These are phyloP conservation scores for Tor tambroides DNA, from an alignment of 2,113 vertebrate genomes.

Conservation along the genomic window DNA sequence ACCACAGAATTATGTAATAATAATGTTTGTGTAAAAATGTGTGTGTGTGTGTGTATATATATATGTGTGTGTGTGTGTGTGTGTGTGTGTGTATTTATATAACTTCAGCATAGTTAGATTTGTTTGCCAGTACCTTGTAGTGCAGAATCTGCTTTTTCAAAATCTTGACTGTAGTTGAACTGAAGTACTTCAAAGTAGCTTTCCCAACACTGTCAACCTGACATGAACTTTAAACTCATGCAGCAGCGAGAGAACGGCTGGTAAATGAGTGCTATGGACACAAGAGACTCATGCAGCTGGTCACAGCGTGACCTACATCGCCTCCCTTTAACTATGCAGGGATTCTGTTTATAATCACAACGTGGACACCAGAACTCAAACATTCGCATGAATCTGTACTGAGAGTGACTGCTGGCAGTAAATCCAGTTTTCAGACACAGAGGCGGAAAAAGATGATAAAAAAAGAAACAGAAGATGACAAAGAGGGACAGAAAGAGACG, in stretches of 20 bases:
- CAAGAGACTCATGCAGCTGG: slow-evolving; percentile 2
- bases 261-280: neutral
- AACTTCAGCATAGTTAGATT: too few relatives aligned
- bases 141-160: neutral
- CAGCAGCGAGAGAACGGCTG: neutral
- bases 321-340: slow-evolving; percentile 4
- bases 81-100: too few relatives aligned
- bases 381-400: neutral
- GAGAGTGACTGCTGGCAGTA: neutral
- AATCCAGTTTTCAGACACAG: slow-evolving; percentile 12
- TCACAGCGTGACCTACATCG: slow-evolving; percentile 3
- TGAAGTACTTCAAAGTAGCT: neutral
- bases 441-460: neutral
- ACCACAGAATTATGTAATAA: too few relatives aligned
- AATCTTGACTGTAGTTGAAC: neutral
- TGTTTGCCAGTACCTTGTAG: neutral
- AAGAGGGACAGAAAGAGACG: neutral
- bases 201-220: neutral
- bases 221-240: neutral
- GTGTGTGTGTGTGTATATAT: too few relatives aligned
- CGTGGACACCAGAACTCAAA: neutral
- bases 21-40: too few relatives aligned
- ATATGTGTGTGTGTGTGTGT: too few relatives aligned
- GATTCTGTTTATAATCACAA: slow-evolving; percentile 5
- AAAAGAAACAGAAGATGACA: too few relatives aligned